Evolutionary conservation across 2,113 vertebrate species (phyloP).

Genomic region (Chaetura pelagica): DNA sequence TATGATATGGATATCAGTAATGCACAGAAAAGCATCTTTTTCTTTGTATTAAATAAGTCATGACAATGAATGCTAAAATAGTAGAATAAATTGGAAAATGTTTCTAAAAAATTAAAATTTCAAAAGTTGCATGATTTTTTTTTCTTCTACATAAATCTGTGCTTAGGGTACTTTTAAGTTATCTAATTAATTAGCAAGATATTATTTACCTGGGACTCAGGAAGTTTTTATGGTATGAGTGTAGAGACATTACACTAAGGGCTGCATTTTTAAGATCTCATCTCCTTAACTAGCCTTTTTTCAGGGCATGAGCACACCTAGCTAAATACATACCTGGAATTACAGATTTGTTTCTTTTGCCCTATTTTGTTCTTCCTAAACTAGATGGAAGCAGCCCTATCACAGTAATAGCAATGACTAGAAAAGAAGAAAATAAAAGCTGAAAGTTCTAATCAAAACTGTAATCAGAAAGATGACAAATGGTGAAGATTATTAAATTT

Average conservation of each 20-base stretch:
- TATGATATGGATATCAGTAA: background rate
- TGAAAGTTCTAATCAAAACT: slow-evolving; percentile 89
- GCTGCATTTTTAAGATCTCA: background rate
- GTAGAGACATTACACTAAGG: background rate
- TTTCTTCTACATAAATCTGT: background rate
- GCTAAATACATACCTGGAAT: background rate
- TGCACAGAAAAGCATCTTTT: background rate
- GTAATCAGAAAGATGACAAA: slow-evolving; percentile 96
- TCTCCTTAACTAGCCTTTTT: background rate
- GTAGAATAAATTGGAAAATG: background rate
- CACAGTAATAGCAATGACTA: slow-evolving; percentile 69
- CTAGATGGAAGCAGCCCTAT: slow-evolving; percentile 32
- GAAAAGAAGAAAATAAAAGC: slow-evolving; percentile 82
- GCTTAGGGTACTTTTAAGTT: background rate
- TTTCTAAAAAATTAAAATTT: background rate
- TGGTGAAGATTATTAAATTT: slow-evolving; percentile 94
- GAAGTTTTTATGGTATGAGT: background rate
- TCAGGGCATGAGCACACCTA: background rate
- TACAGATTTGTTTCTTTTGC: slow-evolving; percentile 32
- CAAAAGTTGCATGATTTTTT: background rate
- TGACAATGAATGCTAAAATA: background rate
- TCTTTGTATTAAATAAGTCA: background rate
- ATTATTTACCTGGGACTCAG: background rate
- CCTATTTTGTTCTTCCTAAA: slow-evolving; percentile 24
- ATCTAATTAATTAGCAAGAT: background rate